Percentiles rank a stretch among this genome's conserved stretches.
phyloP scores from a whole-genome alignment of 2,888 invertebrate genomes.

The Latrodectus elegans region DNA sequence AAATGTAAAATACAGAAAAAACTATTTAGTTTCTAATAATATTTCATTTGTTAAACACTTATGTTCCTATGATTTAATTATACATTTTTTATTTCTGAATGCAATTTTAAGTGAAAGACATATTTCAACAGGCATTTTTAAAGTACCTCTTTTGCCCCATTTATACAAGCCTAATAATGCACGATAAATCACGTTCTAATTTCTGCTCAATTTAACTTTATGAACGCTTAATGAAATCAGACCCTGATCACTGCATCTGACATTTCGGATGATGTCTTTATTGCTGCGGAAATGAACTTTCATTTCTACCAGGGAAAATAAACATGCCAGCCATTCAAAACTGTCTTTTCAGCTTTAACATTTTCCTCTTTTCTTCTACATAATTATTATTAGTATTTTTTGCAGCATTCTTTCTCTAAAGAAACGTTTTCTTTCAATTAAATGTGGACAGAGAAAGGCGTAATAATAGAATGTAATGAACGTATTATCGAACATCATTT shows the following conservation, averaged over 20 bases:
- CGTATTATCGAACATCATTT: conserved; percentile 30
- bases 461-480: conserved; percentile 22
- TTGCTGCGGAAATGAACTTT: conserved; percentile 59
- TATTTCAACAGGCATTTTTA: no score
- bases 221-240: conserved; percentile 52
- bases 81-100: conserved; percentile 8
- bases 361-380: background rate
- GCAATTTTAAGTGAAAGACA: no score
- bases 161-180: conserved; percentile 51
- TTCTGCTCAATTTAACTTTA: conserved; percentile 62
- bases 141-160: conserved; percentile 2
- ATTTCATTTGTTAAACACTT: no score
- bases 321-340: background rate
- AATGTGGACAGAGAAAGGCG: background rate
- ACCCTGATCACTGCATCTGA: conserved; percentile 22
- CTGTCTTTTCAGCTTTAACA: background rate
- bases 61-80: no score
- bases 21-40: no score
- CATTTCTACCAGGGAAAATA: conserved; percentile 27
- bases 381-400: background rate
- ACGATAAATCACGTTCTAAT: conserved; percentile 50
- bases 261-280: conserved; percentile 24
- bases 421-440: conserved; percentile 41
- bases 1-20: no score
- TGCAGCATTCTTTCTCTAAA: conserved; percentile 16